Evolutionary conservation across 1,140 invertebrate species (phyloP), one percentile per base, ranked within the genome.

Genomic region (Tigriopus japonicus): DNA sequence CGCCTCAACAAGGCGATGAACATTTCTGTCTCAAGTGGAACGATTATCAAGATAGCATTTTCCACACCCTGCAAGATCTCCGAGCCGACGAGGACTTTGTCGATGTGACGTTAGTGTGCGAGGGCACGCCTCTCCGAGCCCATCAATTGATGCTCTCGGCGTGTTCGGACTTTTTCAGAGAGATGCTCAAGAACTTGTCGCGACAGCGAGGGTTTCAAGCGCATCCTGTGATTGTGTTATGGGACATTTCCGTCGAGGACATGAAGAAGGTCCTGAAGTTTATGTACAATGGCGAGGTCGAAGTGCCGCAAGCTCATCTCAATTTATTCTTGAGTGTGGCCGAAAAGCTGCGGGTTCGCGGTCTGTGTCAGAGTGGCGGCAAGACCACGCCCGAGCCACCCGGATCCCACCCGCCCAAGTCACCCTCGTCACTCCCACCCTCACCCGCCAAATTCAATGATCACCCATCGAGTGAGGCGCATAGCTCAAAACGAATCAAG

Each of bases 281-380:
- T 42, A 61, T 61, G 59, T 61, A 61, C 49, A 61, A 61, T 40
- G 59, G 59, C n/a, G 59, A 61, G 35, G 59, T 61, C 1, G 40
- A 53, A 17, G 59, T 61, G 14, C 10, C 23, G 51, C 59, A 61
- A 41, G 59, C 19, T 13, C n/a, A 61, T 41, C 23, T 61, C 6
- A 53, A 56, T 35, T 35, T 35, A 6, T 61, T 61, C 28, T 42
- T 61, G 15, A 17, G 13, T 55, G 59, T 61, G n/a, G 59, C 59
- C 10, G 59, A 61, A 42, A 56, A 53, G 10, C 52, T 61, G 10
- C 45, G 59, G 9, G 59, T 61, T 23, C n/a, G 59, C 14, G 59
- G 59, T 24, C 23, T 61, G 14, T 61, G 59, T 42, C 59, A 61
- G 40, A 42, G 19, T 49, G 45, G 28, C 28, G 28, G 28, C 9